Evolutionary conservation across 2,888 invertebrate species (phyloP).

Genomic region (Laothoe populi): DNA sequence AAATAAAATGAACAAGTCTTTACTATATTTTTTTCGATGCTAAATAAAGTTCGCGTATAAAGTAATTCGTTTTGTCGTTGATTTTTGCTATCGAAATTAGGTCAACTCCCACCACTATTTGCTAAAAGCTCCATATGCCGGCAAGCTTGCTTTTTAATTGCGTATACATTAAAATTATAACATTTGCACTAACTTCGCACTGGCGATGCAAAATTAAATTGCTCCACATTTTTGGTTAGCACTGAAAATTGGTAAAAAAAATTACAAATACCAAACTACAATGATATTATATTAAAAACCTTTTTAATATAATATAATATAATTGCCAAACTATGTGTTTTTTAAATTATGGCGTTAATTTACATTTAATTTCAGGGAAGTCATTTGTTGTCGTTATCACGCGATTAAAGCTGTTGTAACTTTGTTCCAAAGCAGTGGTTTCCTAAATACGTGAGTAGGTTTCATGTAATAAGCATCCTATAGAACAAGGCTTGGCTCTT

Average conservation of each 20-base stretch:
- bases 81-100: constrained; percentile 5
- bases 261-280: constrained; percentile 13
- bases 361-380: constrained; percentile 22
- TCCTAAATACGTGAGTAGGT: constrained; percentile 15
- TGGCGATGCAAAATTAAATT: not conserved
- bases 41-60: not conserved
- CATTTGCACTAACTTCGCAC: not conserved
- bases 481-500: not conserved
- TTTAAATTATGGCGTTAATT: not conserved
- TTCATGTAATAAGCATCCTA: too few relatives aligned
- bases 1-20: not conserved
- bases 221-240: not conserved
- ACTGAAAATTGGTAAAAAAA: constrained; percentile 9
- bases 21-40: too few relatives aligned
- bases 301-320: too few relatives aligned
- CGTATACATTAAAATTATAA: not conserved
- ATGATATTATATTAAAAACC: too few relatives aligned
- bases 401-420: constrained; percentile 23
- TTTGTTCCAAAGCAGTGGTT: constrained; percentile 27
- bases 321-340: too few relatives aligned
- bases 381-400: constrained; percentile 28
- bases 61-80: not conserved
- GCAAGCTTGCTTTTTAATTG: not conserved
- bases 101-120: not conserved
- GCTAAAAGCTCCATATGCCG: not conserved